Evolutionary conservation across 2,797 vertebrate species (phyloP), one percentile per base, ranked within the genome.

Genomic region (Bradypodion pumilum): DNA sequence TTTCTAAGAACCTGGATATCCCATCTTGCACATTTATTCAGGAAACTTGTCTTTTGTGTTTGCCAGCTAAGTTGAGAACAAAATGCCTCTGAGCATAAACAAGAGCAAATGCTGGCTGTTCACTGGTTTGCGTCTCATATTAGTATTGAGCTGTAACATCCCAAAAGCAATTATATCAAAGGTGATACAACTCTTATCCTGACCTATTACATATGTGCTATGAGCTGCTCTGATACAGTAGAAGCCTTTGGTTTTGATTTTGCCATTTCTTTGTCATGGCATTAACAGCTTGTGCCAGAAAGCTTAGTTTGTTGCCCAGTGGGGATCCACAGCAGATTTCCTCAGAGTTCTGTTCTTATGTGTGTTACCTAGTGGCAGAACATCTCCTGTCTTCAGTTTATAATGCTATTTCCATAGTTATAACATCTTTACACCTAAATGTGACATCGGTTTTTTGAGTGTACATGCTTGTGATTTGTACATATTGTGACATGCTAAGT

Each of bases 401-500:
- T 62, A 82, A 46, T 0, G 0, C 65, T 74, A 7, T 42, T 4
- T n/a, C 15, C 29, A 62, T 8, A 12, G 81, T 80, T 37, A 35
- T 80, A 63, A 80, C 40, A 0, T 82, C 65, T 37, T 89, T 60
- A 63, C 59, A 1, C 52, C 23, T 5, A 56, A 19, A 52, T n/a
- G 37, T 6, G 80, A 42, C 27, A 63, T 88, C 89, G 89, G 89
- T 89, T 94, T 91, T 78, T 0, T 77, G 78, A 72, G 69, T 65
- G 46, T 5, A 0, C 76, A 83, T 1, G 0, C 60, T 69, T 46
- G 70, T 2, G 0, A 86, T 92, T 87, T 93, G 91, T 94, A 89
- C 4, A 27, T 81, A 60, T 16, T 86, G 91, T 77, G 80, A 85
- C 49, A 52, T 78, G 84, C 62, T 96, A 96, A 96, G 82, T 96